phyloP scores from a whole-genome alignment of 2,888 invertebrate genomes.

The Cheilosia grossa region DNA sequence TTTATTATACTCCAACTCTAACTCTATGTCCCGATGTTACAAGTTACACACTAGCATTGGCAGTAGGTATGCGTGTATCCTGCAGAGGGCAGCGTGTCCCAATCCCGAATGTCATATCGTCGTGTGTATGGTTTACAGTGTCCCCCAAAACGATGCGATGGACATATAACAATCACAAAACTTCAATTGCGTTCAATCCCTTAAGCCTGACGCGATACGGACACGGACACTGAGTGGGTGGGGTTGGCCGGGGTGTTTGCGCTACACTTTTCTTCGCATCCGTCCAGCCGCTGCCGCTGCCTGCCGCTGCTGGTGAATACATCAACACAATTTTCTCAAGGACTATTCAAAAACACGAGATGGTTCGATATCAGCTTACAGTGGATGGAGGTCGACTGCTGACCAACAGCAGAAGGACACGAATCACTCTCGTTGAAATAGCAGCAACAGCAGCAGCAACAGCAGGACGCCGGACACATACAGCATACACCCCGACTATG shows the following conservation, averaged over 20 bases:
- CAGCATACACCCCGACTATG: constrained; percentile 1
- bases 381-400: constrained; percentile 14
- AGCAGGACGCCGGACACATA: constrained; percentile 19
- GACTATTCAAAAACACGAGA: constrained; percentile 30
- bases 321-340: constrained; percentile 69
- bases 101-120: constrained; percentile 55
- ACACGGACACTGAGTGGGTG: neutral
- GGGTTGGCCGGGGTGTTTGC: neutral
- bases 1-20: neutral
- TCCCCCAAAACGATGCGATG: constrained; percentile 56
- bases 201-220: constrained; percentile 52
- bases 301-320: constrained; percentile 47
- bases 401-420: constrained; percentile 56
- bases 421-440: constrained; percentile 54
- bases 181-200: constrained; percentile 73
- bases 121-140: constrained; percentile 64
- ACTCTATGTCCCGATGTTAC: constrained; percentile 39
- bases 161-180: constrained; percentile 72
- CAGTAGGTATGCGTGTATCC: neutral
- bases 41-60: neutral
- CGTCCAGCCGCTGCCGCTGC: constrained; percentile 5
- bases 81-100: constrained; percentile 7
- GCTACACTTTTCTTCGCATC: constrained; percentile 51
- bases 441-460: constrained; percentile 45
- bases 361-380: neutral